A percentile compares a stretch with the other conserved stretches of the same genome.
Evolutionary conservation across 37 sponge, comb jelly and placozoan species (phyloP).

Genomic region (Tethya wilhelma): DNA sequence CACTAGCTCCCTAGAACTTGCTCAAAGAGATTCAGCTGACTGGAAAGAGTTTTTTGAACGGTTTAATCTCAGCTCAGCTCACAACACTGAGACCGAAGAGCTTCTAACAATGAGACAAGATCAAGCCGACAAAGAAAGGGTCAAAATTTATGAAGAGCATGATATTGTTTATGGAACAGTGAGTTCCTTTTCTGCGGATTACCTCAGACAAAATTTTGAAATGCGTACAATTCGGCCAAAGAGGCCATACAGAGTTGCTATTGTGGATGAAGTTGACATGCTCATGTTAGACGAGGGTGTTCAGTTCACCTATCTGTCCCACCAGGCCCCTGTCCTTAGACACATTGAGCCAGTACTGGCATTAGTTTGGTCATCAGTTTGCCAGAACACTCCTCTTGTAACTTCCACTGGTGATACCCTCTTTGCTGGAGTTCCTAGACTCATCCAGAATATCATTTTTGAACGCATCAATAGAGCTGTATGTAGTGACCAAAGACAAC

Average conservation of each 20-base stretch:
- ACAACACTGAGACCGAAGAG: conserved; percentile 21
- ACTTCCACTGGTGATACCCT: background rate
- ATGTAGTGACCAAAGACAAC: background rate
- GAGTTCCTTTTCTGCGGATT: conserved; percentile 24
- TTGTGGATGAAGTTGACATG: conserved; percentile 38
- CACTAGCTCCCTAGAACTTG: conserved; percentile 35
- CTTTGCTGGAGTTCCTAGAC: conserved; percentile 13
- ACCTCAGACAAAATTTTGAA: conserved; percentile 36
- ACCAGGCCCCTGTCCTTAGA: background rate
- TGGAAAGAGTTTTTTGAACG: conserved; percentile 9
- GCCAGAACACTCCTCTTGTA: conserved; percentile 3
- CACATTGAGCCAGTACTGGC: conserved; percentile 33
- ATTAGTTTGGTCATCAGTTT: conserved; percentile 25
- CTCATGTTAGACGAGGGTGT: conserved; percentile 40
- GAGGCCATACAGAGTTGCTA: background rate
- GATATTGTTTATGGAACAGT: conserved; percentile 34
- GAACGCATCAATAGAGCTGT: background rate
- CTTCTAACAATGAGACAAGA: background rate
- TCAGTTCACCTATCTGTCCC: conserved; percentile 45
- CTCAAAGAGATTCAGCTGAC: conserved; percentile 6
- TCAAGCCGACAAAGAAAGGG: conserved; percentile 8
- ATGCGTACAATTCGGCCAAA: background rate
- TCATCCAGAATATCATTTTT: background rate
- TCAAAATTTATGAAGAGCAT: background rate
- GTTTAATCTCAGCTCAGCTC: background rate